phyloP scores from a whole-genome alignment of 2,797 vertebrate genomes.

The Myotis findleyi region DNA sequence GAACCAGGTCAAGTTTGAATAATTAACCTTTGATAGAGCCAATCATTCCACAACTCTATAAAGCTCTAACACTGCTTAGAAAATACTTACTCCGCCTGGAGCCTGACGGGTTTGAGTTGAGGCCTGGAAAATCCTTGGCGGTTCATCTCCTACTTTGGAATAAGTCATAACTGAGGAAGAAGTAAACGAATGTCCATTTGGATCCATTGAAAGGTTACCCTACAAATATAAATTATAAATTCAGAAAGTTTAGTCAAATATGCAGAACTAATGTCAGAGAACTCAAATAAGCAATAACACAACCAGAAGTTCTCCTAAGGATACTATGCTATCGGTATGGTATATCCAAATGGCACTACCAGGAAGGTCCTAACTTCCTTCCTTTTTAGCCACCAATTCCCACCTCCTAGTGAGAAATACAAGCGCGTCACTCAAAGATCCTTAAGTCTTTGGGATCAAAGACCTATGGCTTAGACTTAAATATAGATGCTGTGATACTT shows the following conservation, averaged over 20 bases:
- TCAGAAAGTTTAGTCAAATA: background rate
- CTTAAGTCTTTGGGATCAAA: background rate
- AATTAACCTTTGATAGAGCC: background rate
- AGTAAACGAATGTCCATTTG: conserved; percentile 92
- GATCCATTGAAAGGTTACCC: conserved; percentile 89
- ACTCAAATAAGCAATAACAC: conserved; percentile 7
- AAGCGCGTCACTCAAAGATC: background rate
- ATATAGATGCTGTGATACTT: background rate
- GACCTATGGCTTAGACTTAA: background rate
- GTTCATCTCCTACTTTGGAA: conserved; percentile 93
- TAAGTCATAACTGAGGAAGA: conserved; percentile 96
- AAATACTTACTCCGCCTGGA: conserved; percentile 94
- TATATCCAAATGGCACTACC: background rate
- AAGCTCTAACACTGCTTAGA: conserved; percentile 14
- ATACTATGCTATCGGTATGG: background rate
- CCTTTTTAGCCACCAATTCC: background rate
- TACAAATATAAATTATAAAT: conserved; percentile 74
- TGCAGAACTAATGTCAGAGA: background rate
- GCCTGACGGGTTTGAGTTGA: conserved; percentile 91
- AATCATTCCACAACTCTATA: background rate
- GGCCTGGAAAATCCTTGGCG: conserved; percentile 95
- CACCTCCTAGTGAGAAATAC: background rate
- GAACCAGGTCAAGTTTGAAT: background rate
- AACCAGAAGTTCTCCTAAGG: background rate
- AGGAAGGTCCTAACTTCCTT: background rate